These are phyloP conservation scores for Plagodis dolabraria DNA, from an alignment of 2,888 invertebrate species.

Conservation along the genomic window DNA sequence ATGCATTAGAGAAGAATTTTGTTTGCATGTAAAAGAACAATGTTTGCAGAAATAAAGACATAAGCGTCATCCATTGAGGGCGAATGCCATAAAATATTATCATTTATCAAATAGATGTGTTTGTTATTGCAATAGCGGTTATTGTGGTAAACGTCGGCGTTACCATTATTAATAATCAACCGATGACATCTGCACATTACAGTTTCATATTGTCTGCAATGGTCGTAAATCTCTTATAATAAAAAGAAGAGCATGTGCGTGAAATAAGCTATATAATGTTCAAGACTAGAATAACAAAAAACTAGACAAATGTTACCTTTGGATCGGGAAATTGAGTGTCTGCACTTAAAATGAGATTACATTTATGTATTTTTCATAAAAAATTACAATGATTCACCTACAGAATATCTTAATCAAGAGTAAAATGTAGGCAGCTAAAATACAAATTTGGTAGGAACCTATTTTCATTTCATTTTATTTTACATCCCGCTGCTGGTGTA, in stretches of 20 bases:
- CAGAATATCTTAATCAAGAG: too few relatives aligned
- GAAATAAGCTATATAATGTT: constrained; percentile 41
- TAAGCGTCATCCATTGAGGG: constrained; percentile 73
- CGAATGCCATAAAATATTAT: constrained; percentile 78
- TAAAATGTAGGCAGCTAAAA: too few relatives aligned
- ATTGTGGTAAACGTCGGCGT: constrained; percentile 80
- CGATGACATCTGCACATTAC: constrained; percentile 73
- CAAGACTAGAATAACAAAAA: not conserved
- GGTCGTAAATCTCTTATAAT: constrained; percentile 50
- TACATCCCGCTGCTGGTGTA: too few relatives aligned
- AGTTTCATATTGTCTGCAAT: constrained; percentile 58
- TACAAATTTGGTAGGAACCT: too few relatives aligned
- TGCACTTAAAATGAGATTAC: too few relatives aligned
- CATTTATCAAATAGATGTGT: constrained; percentile 80
- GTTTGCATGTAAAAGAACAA: constrained; percentile 29
- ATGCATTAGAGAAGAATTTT: constrained; percentile 34
- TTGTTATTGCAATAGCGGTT: constrained; percentile 76
- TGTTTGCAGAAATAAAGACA: constrained; percentile 73
- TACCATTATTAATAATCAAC: constrained; percentile 73
- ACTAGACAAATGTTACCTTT: not conserved
- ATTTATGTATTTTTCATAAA: too few relatives aligned
- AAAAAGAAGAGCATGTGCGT: constrained; percentile 48
- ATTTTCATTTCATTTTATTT: too few relatives aligned
- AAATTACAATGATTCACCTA: too few relatives aligned
- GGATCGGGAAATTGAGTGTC: not conserved